phyloP scores from a whole-genome alignment of 2,888 invertebrate genomes.

The Napeogenes sylphis region DNA sequence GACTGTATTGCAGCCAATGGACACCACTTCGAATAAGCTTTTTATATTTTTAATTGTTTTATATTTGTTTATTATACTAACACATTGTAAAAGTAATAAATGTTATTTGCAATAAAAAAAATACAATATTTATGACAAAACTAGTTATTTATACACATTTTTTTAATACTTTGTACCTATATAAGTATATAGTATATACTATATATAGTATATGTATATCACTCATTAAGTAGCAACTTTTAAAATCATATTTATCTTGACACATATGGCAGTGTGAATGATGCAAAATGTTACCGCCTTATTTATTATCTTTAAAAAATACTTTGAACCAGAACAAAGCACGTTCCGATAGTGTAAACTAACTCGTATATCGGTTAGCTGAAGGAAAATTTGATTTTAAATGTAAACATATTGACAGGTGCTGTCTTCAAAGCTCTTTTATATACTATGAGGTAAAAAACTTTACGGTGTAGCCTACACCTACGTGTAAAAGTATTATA shows the following conservation, averaged over 20 bases:
- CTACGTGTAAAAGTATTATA: neutral
- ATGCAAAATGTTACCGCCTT: constrained; percentile 43
- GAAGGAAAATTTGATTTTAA: constrained; percentile 26
- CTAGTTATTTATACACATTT: too few relatives aligned
- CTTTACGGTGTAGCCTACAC: neutral
- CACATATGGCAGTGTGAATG: constrained; percentile 30
- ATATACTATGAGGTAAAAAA: neutral
- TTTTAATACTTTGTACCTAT: too few relatives aligned
- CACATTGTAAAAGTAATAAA: too few relatives aligned
- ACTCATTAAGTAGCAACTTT: too few relatives aligned
- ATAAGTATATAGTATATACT: too few relatives aligned
- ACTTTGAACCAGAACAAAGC: constrained; percentile 46
- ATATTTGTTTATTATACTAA: too few relatives aligned
- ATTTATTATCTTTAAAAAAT: constrained; percentile 37
- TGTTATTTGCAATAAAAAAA: too few relatives aligned
- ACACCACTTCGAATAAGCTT: too few relatives aligned
- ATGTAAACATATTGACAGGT: constrained; percentile 17
- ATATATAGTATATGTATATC: too few relatives aligned
- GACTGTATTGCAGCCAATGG: too few relatives aligned
- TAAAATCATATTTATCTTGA: neutral
- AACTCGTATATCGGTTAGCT: constrained; percentile 20
- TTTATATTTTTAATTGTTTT: too few relatives aligned
- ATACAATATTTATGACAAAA: too few relatives aligned
- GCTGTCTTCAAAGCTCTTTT: constrained; percentile 8
- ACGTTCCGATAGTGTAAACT: constrained; percentile 32